Conservation (phyloP, 2,888 invertebrate genomes). For the Hypomecis punctinalis region DNA sequence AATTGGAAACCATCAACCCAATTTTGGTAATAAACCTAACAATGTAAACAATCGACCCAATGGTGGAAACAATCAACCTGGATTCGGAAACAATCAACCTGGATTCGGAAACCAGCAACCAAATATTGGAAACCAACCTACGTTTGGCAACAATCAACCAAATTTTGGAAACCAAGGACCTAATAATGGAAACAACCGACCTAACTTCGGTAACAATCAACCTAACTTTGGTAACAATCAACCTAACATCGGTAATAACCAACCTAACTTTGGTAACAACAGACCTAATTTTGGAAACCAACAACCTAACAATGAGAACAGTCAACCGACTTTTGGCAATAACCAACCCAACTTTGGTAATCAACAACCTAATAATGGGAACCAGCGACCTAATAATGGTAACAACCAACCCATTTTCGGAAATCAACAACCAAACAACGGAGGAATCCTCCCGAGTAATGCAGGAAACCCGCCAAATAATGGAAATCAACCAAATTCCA, state of each 20-base stretch:
- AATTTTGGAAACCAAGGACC: slow-evolving; percentile 22
- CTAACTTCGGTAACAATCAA: slow-evolving; percentile 26
- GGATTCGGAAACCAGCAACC: slow-evolving; percentile 12
- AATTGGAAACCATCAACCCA: slow-evolving; percentile 11
- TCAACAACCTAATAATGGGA: slow-evolving; percentile 30
- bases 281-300: slow-evolving; percentile 21
- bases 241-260: slow-evolving; percentile 17
- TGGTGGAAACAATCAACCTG: slow-evolving; percentile 14
- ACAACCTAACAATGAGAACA: slow-evolving; percentile 9
- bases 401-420: slow-evolving; percentile 6
- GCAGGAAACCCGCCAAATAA: slow-evolving; percentile 26
- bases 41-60: slow-evolving; percentile 15
- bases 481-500: slow-evolving; percentile 26
- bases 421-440: slow-evolving; percentile 11
- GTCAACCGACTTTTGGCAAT: slow-evolving; percentile 23
- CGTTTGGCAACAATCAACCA: neutral
- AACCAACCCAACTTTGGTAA: slow-evolving; percentile 21
- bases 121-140: slow-evolving; percentile 23
- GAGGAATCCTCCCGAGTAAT: slow-evolving; percentile 18
- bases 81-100: slow-evolving; percentile 10
- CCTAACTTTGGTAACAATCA: slow-evolving; percentile 25
- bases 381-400: slow-evolving; percentile 30
- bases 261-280: slow-evolving; percentile 21
- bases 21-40: slow-evolving; percentile 9
- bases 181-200: slow-evolving; percentile 23